A percentile compares a stretch with the other conserved stretches of the same genome.
These are phyloP conservation scores for Lycodopsis pacificus DNA, from an alignment of 2,797 vertebrate species.

Conservation along the genomic window DNA sequence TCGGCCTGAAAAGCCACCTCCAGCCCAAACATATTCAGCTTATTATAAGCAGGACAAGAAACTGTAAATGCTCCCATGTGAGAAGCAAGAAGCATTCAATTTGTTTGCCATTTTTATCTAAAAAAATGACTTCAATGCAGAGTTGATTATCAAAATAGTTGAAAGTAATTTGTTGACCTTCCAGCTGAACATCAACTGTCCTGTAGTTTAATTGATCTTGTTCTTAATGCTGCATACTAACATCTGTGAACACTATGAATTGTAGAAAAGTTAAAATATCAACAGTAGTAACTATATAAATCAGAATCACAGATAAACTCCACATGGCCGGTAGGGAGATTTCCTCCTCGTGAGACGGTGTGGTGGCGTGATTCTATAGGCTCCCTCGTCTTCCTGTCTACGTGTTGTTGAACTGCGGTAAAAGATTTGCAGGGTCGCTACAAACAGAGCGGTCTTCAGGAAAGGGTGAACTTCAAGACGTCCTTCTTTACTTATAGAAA, in stretches of 20 bases:
- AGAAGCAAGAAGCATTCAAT: background rate
- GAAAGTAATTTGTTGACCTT: background rate
- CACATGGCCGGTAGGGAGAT: background rate
- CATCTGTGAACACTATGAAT: background rate
- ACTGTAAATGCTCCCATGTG: background rate
- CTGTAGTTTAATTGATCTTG: background rate
- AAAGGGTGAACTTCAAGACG: background rate
- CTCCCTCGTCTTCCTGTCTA: background rate
- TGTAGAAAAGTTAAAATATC: background rate
- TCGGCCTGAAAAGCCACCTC: background rate
- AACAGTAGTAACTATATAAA: background rate
- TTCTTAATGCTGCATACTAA: background rate
- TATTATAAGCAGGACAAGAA: background rate
- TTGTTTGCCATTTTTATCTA: background rate
- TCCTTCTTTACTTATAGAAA: background rate
- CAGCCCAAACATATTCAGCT: background rate
- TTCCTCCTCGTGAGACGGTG: background rate
- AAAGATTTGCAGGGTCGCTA: background rate
- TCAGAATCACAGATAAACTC: background rate
- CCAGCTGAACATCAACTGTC: background rate
- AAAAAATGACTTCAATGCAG: background rate
- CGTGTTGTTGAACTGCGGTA: background rate
- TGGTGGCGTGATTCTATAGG: background rate
- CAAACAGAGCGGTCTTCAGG: background rate
- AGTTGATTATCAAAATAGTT: too few relatives aligned